Evolutionary conservation across 2,888 invertebrate genomes (phyloP).

Genomic region (Myopa testacea): DNA sequence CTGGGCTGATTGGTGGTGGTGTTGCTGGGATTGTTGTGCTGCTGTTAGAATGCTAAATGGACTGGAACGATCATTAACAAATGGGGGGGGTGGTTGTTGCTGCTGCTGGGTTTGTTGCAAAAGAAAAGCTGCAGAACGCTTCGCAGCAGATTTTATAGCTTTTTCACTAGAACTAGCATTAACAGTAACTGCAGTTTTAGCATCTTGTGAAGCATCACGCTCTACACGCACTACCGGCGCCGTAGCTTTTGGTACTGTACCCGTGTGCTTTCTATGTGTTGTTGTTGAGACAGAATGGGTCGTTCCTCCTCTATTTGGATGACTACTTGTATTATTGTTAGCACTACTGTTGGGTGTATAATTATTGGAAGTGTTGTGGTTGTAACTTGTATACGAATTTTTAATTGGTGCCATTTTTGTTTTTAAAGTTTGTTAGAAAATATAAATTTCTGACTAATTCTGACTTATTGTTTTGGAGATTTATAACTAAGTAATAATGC

Average conservation of each 20-base stretch:
- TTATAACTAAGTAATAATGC: too few relatives aligned
- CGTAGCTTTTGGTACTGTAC: slow-evolving; percentile 74
- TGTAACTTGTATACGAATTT: slow-evolving; percentile 48
- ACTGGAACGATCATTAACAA: slow-evolving; percentile 22
- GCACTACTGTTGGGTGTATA: slow-evolving; percentile 10
- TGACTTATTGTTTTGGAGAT: too few relatives aligned
- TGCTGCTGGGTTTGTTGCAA: slow-evolving; percentile 41
- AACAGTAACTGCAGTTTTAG: neutral
- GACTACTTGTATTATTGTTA: slow-evolving; percentile 4
- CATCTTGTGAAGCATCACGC: neutral
- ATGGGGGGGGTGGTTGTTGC: slow-evolving; percentile 38
- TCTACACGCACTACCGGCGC: slow-evolving; percentile 24
- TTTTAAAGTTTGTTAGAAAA: neutral
- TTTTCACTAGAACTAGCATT: slow-evolving; percentile 1
- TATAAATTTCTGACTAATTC: neutral
- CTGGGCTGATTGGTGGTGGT: slow-evolving; percentile 17
- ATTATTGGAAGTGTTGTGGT: slow-evolving; percentile 34
- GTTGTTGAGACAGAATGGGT: slow-evolving; percentile 17
- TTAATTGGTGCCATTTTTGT: slow-evolving; percentile 52
- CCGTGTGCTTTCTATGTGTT: slow-evolving; percentile 69
- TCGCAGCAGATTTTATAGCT: slow-evolving; percentile 16
- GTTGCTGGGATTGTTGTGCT: slow-evolving; percentile 39
- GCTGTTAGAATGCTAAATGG: slow-evolving; percentile 32
- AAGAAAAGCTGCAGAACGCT: slow-evolving; percentile 27
- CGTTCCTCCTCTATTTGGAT: slow-evolving; percentile 34